phyloP scores from a whole-genome alignment of 2,113 vertebrate genomes.

The Corvus cornix region DNA sequence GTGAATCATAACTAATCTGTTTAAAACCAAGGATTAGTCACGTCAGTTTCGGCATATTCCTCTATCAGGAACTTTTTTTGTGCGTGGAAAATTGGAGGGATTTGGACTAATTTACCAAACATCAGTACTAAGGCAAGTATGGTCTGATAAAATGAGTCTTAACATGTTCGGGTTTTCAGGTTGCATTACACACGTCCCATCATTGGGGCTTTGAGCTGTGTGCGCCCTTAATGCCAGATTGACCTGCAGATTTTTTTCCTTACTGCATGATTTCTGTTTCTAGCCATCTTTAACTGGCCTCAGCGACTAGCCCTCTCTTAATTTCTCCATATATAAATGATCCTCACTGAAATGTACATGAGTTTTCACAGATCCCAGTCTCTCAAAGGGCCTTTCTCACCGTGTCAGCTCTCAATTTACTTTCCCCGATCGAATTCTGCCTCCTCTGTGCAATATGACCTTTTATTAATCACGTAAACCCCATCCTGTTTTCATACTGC shows the following conservation, averaged over 20 bases:
- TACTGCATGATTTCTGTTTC: neutral
- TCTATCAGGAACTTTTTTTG: neutral
- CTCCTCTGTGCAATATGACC: slow-evolving; percentile 24
- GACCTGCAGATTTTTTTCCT: neutral
- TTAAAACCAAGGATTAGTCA: slow-evolving; percentile 62
- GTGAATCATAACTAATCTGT: slow-evolving; percentile 66
- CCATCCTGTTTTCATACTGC: neutral
- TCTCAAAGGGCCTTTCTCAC: slow-evolving; percentile 1
- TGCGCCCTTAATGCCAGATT: neutral
- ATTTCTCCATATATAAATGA: neutral
- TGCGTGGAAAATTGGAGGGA: slow-evolving; percentile 29
- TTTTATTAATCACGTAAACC: neutral
- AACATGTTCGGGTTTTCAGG: slow-evolving; percentile 28
- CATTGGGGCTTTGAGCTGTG: neutral
- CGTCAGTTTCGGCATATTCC: slow-evolving; percentile 14
- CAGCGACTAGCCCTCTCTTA: accelerated
- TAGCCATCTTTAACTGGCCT: neutral
- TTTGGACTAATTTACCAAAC: slow-evolving; percentile 49
- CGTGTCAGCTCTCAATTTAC: neutral
- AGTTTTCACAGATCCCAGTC: neutral
- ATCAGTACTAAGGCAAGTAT: slow-evolving; percentile 29
- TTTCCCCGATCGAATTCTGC: neutral
- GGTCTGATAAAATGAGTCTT: slow-evolving; percentile 11
- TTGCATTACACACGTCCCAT: neutral
- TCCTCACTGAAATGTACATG: neutral